phyloP scores from a whole-genome alignment of 2,113 vertebrate species.

The Sarotherodon lohbergeri region DNA sequence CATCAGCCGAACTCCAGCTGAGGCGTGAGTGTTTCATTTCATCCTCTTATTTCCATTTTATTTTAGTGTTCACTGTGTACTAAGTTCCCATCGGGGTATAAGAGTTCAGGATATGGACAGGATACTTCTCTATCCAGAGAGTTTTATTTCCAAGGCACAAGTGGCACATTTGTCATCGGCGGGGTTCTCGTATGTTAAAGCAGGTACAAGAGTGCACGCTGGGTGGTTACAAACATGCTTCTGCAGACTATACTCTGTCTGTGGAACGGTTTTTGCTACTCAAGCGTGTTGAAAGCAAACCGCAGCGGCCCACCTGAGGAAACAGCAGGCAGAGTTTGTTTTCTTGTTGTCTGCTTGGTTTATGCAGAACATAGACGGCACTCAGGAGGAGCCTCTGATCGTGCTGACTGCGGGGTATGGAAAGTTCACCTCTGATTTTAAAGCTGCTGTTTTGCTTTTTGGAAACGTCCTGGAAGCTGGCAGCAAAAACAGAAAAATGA shows the following conservation, averaged over 20 bases:
- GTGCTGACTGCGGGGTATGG: not conserved
- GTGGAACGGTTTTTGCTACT: rapidly evolving
- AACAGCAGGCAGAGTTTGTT: not conserved
- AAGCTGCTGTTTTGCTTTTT: constrained; percentile 1
- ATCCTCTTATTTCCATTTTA: not conserved
- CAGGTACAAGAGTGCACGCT: not conserved
- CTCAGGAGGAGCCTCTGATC: not conserved
- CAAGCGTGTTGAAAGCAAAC: not conserved
- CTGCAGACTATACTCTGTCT: not conserved
- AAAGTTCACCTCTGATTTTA: not conserved
- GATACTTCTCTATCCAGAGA: not conserved
- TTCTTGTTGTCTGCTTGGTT: not conserved
- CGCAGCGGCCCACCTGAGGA: not conserved
- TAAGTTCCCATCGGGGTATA: not conserved
- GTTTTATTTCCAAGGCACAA: not conserved
- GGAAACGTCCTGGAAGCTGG: not conserved
- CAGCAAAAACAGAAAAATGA: not conserved
- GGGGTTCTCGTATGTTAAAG: not conserved
- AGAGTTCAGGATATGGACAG: not conserved
- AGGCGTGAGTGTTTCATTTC: constrained; percentile 77
- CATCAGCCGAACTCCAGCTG: constrained; percentile 90
- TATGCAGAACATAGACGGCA: not conserved
- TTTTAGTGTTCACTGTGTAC: not conserved
- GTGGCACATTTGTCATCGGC: not conserved
- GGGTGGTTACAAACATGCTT: not conserved